These are phyloP conservation scores for Drosophila cognata DNA, from an alignment of 2,888 invertebrate genomes.

Conservation along the genomic window DNA sequence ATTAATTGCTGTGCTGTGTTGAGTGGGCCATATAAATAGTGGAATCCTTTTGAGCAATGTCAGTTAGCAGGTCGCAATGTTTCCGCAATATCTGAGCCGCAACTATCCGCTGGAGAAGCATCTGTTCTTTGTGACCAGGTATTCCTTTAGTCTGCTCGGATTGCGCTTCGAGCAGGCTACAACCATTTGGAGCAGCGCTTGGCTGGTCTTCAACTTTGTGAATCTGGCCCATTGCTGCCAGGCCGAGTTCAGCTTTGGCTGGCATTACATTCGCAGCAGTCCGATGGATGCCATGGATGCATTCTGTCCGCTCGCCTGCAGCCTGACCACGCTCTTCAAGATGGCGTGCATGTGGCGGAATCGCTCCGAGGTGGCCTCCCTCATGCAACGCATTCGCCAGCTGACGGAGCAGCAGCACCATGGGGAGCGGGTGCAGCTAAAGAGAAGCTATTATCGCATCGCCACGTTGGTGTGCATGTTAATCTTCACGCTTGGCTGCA, in stretches of 20 bases:
- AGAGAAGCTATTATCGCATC: conserved; percentile 42
- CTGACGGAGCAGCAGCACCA: conserved; percentile 51
- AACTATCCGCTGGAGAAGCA: conserved; percentile 64
- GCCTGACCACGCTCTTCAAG: conserved; percentile 66
- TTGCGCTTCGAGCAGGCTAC: conserved; percentile 43
- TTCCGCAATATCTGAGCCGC: conserved; percentile 53
- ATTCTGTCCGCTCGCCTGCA: conserved; percentile 71
- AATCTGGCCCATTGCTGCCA: conserved; percentile 69
- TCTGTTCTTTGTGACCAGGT: conserved; percentile 63
- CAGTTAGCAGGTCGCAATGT: conserved; percentile 45
- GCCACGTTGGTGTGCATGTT: conserved; percentile 62
- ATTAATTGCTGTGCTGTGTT: conserved; percentile 18
- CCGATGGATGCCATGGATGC: conserved; percentile 71
- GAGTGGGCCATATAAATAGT: conserved; percentile 32
- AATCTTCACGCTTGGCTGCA: conserved; percentile 57
- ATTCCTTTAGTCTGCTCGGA: conserved; percentile 57
- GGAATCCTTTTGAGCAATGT: neutral
- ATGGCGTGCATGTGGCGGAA: conserved; percentile 63
- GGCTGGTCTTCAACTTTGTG: conserved; percentile 63
- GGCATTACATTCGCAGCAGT: conserved; percentile 51
- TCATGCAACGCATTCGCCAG: conserved; percentile 52
- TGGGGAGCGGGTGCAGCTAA: conserved; percentile 7
- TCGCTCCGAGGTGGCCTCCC: conserved; percentile 50
- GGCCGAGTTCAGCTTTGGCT: conserved; percentile 67
- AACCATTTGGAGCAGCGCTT: conserved; percentile 23